Conservation (phyloP, 2,113 vertebrate species). For the Callospermophilus lateralis region DNA sequence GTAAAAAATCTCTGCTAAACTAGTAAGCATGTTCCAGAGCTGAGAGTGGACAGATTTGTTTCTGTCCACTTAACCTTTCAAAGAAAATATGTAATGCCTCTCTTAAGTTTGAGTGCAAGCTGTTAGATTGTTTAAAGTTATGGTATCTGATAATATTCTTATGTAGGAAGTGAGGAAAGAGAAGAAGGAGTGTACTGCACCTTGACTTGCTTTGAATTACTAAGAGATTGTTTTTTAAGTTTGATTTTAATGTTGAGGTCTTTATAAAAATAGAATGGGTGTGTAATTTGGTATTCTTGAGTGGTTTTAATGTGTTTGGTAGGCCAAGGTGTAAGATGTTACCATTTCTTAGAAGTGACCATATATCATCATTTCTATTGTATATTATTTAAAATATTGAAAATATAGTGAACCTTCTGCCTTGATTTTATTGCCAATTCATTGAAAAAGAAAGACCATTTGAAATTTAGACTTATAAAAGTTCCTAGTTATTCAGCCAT, state of each 20-base stretch:
- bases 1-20: neutral
- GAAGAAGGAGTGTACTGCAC: neutral
- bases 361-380: neutral
- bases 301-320: slow-evolving; percentile 32
- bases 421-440: slow-evolving; percentile 43
- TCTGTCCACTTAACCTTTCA: slow-evolving; percentile 49
- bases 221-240: neutral
- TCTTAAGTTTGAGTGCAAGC: neutral
- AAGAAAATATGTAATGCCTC: neutral
- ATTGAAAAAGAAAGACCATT: neutral
- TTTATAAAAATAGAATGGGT: slow-evolving; percentile 28
- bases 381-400: slow-evolving; percentile 24
- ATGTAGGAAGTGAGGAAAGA: neutral
- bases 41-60: neutral
- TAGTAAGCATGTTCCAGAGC: neutral
- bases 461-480: neutral
- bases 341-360: neutral
- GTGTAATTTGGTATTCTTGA: neutral
- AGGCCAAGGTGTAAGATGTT: neutral
- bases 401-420: neutral
- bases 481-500: neutral
- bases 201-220: neutral
- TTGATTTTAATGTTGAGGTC: neutral
- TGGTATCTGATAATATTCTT: slow-evolving; percentile 2
- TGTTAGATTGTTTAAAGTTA: neutral